phyloP scores from a whole-genome alignment of 2,888 invertebrate species.

The Junonia oenone region DNA sequence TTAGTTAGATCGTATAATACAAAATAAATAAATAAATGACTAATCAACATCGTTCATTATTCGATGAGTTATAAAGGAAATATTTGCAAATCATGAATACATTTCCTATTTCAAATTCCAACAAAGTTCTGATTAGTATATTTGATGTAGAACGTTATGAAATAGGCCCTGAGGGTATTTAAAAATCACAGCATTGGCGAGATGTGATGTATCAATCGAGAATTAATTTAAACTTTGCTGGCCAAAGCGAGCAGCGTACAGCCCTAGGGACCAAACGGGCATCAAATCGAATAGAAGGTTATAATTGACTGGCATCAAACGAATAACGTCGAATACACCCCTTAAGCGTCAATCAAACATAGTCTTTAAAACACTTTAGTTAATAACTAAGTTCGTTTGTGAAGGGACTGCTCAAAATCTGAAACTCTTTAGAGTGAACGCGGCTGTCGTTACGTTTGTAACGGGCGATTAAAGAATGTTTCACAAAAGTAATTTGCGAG shows the following conservation, averaged over 20 bases:
- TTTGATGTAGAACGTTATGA: conserved; percentile 34
- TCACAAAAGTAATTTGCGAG: conserved; percentile 57
- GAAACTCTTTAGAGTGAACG: conserved; percentile 40
- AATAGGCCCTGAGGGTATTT: conserved; percentile 49
- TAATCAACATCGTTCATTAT: conserved; percentile 2
- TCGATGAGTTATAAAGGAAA: conserved; percentile 8
- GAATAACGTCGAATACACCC: conserved; percentile 54
- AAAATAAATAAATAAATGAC: not conserved
- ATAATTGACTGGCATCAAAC: conserved; percentile 64
- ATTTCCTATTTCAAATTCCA: conserved; percentile 35
- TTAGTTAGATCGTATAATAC: not conserved
- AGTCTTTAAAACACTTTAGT: conserved; percentile 38
- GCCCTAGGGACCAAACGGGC: conserved; percentile 63
- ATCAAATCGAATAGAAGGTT: conserved; percentile 74
- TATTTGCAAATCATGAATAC: not conserved
- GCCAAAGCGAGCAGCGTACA: conserved; percentile 61
- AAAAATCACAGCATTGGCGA: conserved; percentile 59
- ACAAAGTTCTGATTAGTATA: conserved; percentile 31
- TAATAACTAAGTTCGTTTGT: conserved; percentile 30
- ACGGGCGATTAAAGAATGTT: conserved; percentile 48
- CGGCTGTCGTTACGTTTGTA: conserved; percentile 45
- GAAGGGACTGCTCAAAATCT: conserved; percentile 27
- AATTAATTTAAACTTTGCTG: conserved; percentile 76
- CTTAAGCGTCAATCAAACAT: conserved; percentile 47
- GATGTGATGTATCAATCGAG: conserved; percentile 69